Conservation (phyloP, 2,797 vertebrate genomes). For the Cercopithecus diana region DNA sequence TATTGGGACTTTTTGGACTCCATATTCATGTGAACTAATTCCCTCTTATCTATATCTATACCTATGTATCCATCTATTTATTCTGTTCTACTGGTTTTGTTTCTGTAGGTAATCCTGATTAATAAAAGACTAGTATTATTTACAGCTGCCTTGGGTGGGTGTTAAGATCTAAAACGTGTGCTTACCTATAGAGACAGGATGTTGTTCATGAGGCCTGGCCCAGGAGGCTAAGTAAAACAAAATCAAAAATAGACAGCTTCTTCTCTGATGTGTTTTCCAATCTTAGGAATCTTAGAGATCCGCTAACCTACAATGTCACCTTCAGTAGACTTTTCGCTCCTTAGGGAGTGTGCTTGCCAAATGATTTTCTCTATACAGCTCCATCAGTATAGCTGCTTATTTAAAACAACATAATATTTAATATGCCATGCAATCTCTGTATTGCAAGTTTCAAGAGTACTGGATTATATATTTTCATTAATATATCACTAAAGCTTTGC, state of each 20-base stretch:
- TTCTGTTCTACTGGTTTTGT: background rate
- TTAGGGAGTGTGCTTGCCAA: background rate
- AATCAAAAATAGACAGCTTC: background rate
- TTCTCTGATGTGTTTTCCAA: background rate
- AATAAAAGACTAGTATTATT: background rate
- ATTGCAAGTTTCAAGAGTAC: background rate
- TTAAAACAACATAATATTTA: background rate
- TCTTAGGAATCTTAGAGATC: background rate
- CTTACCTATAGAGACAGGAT: background rate
- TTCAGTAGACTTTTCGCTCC: background rate
- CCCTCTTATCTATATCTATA: too few relatives aligned
- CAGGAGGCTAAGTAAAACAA: background rate
- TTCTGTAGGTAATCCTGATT: background rate
- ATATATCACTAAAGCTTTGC: background rate
- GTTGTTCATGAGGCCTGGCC: background rate
- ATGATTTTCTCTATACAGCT: background rate
- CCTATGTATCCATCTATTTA: background rate
- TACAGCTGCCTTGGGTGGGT: background rate
- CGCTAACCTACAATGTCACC: background rate
- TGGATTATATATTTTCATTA: background rate
- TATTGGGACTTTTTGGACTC: background rate
- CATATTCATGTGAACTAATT: background rate
- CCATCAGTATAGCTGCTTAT: background rate
- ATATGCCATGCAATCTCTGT: rapidly evolving
- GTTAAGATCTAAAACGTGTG: background rate